Evolutionary conservation across 2,113 vertebrate genomes (phyloP).

Genomic region (Ursus arctos): DNA sequence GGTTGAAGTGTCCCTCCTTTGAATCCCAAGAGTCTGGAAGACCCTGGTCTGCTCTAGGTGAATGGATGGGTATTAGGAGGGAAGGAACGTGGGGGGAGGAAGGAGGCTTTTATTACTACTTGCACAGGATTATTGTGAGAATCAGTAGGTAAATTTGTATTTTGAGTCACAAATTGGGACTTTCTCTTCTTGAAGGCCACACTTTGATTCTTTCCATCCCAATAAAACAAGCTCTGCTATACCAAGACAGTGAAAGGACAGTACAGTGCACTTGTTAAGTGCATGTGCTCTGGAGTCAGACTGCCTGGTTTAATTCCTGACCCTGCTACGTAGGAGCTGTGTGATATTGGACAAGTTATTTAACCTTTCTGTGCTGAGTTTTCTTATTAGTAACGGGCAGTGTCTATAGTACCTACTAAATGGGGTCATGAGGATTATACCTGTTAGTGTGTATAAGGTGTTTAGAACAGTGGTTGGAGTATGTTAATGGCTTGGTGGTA

Average conservation of each 20-base stretch:
- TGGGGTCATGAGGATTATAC: no score
- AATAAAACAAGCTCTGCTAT: neutral
- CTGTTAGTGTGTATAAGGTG: rapidly evolving
- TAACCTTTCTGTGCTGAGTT: neutral
- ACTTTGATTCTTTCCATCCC: neutral
- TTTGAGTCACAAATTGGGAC: neutral
- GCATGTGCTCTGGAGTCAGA: neutral
- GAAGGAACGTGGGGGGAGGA: neutral
- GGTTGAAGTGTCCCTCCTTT: neutral
- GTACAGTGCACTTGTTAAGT: rapidly evolving
- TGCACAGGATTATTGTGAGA: neutral
- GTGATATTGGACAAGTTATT: neutral
- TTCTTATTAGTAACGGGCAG: neutral
- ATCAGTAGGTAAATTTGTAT: neutral
- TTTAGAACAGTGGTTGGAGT: neutral
- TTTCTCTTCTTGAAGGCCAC: neutral
- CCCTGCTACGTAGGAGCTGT: neutral
- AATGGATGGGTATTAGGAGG: neutral
- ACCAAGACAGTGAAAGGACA: neutral
- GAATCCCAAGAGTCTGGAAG: neutral
- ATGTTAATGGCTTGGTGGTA: rapidly evolving
- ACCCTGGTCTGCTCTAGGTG: neutral
- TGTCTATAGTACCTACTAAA: neutral
- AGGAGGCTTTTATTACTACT: neutral
- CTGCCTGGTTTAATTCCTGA: neutral